Conservation (phyloP, 2,888 invertebrate genomes). For the Chrysopilus asiliformis region DNA sequence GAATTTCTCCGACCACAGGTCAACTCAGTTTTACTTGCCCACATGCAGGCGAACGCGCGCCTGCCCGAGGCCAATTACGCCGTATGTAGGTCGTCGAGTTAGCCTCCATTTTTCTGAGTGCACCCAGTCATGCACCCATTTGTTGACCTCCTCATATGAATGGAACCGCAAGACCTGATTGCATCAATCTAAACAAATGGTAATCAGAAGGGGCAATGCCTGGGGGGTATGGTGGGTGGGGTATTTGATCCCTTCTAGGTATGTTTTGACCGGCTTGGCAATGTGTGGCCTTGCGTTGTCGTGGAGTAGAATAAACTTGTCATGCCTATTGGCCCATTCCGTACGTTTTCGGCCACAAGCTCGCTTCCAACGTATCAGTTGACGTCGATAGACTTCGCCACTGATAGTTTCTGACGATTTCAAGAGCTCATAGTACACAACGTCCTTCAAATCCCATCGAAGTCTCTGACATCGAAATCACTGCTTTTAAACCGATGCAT, state of each 20-base stretch:
- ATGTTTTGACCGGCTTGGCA: background rate
- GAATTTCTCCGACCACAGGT: too few species aligned
- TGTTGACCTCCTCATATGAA: too few species aligned
- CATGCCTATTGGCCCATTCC: conserved; percentile 5
- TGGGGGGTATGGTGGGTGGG: conserved; percentile 8
- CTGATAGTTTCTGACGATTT: conserved; percentile 8
- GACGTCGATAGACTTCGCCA: conserved; percentile 1
- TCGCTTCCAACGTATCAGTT: conserved; percentile 4
- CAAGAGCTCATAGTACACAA: conserved; percentile 9
- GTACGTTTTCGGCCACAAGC: conserved; percentile 1
- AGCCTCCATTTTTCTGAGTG: too few species aligned
- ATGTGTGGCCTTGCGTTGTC: conserved; percentile 5
- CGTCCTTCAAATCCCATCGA: background rate
- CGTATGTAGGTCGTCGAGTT: too few species aligned
- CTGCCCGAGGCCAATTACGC: too few species aligned
- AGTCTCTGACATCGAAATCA: too few species aligned
- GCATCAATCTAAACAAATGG: too few species aligned
- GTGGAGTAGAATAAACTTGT: background rate
- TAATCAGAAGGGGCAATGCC: conserved; percentile 8
- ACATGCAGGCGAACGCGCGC: too few species aligned
- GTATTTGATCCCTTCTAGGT: conserved; percentile 7
- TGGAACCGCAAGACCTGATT: too few species aligned
- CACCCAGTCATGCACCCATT: too few species aligned
- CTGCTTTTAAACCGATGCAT: too few species aligned
- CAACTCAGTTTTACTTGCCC: too few species aligned